Evolutionary conservation across 2,113 vertebrate genomes (phyloP).

Genomic region (Podarcis muralis): DNA sequence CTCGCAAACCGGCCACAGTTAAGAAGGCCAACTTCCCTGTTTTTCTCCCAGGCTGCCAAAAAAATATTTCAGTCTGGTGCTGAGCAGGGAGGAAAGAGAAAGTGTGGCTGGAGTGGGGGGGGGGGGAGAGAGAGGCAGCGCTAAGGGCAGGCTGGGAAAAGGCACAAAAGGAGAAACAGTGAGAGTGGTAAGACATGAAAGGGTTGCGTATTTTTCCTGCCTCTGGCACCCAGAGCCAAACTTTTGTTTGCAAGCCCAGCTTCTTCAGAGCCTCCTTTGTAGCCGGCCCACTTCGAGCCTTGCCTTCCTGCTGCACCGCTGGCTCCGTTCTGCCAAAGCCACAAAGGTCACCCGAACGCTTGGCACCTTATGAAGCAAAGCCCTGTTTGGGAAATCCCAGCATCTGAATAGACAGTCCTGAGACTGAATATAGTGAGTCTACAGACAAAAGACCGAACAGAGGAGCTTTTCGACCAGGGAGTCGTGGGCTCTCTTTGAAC

Average conservation of each 20-base stretch:
- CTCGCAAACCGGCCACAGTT: neutral
- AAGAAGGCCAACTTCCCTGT: neutral
- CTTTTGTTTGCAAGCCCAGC: neutral
- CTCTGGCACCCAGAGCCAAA: neutral
- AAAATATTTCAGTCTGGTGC: neutral
- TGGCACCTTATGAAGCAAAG: neutral
- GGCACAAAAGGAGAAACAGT: neutral
- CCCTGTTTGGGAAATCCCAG: neutral
- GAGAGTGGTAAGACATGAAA: neutral
- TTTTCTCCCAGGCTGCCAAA: neutral
- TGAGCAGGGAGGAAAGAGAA: neutral
- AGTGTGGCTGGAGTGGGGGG: no score
- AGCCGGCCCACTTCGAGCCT: neutral
- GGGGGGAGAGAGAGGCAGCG: neutral
- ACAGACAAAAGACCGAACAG: neutral
- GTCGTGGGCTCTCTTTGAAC: no score
- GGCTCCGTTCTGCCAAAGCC: neutral
- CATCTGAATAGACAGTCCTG: neutral
- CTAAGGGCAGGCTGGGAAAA: neutral
- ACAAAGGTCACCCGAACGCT: neutral
- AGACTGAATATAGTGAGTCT: neutral
- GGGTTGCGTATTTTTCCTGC: no score
- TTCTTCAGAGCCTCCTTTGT: neutral
- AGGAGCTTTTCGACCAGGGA: no score
- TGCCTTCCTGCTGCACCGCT: no score